Evolutionary conservation across 2,888 invertebrate species (phyloP).

Genomic region (Patella depressa): DNA sequence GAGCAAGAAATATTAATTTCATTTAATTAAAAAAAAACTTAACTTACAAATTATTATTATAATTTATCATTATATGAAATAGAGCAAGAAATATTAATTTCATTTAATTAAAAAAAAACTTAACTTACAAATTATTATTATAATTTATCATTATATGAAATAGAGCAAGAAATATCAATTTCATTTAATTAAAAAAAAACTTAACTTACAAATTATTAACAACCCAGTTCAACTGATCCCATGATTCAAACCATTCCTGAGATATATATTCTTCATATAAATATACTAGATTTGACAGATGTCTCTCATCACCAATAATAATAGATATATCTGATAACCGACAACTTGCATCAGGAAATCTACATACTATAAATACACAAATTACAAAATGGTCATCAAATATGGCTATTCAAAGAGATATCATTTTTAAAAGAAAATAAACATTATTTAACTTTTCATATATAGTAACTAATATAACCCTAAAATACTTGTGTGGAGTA

Average conservation of each 20-base stretch:
- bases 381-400: not conserved
- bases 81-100: not conserved
- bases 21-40: not conserved
- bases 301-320: conserved; percentile 77
- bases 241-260: conserved; percentile 76
- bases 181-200: not conserved
- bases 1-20: not conserved
- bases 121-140: no score
- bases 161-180: not conserved
- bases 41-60: no score
- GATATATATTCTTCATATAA: conserved; percentile 78
- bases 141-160: not conserved
- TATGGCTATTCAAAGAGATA: no score
- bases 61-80: not conserved
- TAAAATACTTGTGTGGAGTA: no score
- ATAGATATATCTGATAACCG: conserved; percentile 76
- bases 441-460: no score
- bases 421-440: no score
- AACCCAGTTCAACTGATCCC: conserved; percentile 80
- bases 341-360: conserved; percentile 51
- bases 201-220: conserved; percentile 65
- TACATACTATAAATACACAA: conserved; percentile 37
- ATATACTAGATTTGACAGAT: conserved; percentile 76
- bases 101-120: not conserved
- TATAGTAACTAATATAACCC: no score